Base-by-base conservation (phyloP, 2,888 invertebrate species). In the Myopa testacea region DNA sequence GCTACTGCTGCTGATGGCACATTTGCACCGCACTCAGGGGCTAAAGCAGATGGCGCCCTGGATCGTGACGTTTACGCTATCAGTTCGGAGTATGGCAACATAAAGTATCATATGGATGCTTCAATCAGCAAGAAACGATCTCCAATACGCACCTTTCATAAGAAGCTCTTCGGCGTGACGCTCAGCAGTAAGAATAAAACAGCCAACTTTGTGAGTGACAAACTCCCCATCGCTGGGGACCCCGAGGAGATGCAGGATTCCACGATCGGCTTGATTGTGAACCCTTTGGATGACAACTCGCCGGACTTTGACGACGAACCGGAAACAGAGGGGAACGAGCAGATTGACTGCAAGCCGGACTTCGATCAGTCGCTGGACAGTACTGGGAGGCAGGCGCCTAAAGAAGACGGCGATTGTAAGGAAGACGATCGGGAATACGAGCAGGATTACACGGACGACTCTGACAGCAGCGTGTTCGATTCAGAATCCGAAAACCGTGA, bases 61-160 rank as follows among this genome's bases (percentile, higher is more conserved):
- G 72, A 87, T 68, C 90, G 91, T 37, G 94, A 93, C 84, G 94
- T 96, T 16, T 95, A 94, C 84, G 95, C 95, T 0, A 94, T 96
- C 65, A 95, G 95, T 84, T 95, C 93, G 67, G 94, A 95, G 45
- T 94, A 94, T 82, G 95, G 95, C 2, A 94, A 95, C 82, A 93
- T 96, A 5, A 93, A 88, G 78, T 89, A 90, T 75, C 89, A 89
- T 81, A 85, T 85, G 72, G 87, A 88, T 73, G 81, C 85, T 3
- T 83, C 84, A 10, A 81, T 81, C 37, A 85, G 83, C 77, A 89
- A 89, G 77, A 90, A 89, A 79, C 87, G 88, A 26, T 89, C 89
- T 79, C 90, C 89, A 0, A 89, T 89, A 62, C 81, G 89, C 1
- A 86, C 87, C 52, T 83, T 89, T 45, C 89, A 88, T 45, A 90